These are phyloP conservation scores for Xenopus laevis DNA, from an alignment of 2,113 vertebrate species.

Conservation along the genomic window DNA sequence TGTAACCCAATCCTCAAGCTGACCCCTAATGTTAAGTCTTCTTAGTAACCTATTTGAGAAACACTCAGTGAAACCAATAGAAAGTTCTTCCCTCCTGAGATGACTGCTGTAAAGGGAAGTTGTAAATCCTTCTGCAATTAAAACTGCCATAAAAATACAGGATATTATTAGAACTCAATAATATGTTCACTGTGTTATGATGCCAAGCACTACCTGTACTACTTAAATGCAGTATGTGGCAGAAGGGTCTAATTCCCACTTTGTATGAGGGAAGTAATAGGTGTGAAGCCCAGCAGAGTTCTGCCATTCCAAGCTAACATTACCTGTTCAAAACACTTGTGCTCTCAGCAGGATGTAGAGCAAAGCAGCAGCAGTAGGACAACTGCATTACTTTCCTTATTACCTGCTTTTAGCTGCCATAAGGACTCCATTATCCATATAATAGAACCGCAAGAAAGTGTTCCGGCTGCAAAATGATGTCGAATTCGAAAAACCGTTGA, in stretches of 20 bases:
- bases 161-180: slow-evolving; percentile 28
- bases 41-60: no score
- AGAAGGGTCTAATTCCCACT: slow-evolving; percentile 44
- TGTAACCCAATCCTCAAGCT: no score
- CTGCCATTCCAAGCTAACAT: slow-evolving; percentile 38
- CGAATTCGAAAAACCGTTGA: background rate
- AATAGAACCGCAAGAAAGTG: background rate
- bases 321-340: slow-evolving; percentile 45
- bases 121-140: slow-evolving; percentile 18
- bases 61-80: no score
- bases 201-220: slow-evolving; percentile 35
- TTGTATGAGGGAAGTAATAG: slow-evolving; percentile 43
- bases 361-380: slow-evolving; percentile 35
- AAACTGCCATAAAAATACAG: slow-evolving; percentile 25
- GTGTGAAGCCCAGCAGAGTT: slow-evolving; percentile 43
- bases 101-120: background rate
- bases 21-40: no score
- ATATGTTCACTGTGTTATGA: slow-evolving; percentile 28
- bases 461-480: background rate
- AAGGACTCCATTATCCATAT: slow-evolving; percentile 33
- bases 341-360: slow-evolving; percentile 33
- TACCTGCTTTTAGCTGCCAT: slow-evolving; percentile 42
- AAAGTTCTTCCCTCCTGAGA: no score
- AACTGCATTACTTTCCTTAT: slow-evolving; percentile 44
- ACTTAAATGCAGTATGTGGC: slow-evolving; percentile 36